A percentile compares a stretch with the other conserved stretches of the same genome.
These are phyloP conservation scores for Aix galericulata DNA, from an alignment of 2,113 vertebrate genomes.

Conservation along the genomic window DNA sequence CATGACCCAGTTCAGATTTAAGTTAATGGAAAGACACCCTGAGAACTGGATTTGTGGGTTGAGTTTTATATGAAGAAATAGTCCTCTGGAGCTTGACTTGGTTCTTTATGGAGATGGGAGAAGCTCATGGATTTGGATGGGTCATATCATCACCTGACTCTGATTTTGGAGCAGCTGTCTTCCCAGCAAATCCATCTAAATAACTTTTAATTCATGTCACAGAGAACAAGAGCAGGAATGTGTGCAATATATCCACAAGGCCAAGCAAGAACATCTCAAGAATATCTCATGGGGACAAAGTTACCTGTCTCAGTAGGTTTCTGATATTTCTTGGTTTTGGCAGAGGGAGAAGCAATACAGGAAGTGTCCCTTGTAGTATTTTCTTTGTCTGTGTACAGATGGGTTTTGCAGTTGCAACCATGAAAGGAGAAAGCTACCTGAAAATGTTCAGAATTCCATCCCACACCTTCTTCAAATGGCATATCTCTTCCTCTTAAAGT, in stretches of 20 bases:
- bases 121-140: background rate
- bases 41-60: background rate
- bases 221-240: background rate
- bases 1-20: background rate
- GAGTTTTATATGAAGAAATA: background rate
- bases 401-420: background rate
- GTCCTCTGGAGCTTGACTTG: background rate
- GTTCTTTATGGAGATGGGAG: background rate
- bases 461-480: background rate
- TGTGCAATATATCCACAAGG: background rate
- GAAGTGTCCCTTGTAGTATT: background rate
- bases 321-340: background rate
- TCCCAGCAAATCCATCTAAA: background rate
- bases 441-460: background rate
- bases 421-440: background rate
- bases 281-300: background rate
- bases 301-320: background rate
- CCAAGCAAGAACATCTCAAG: background rate
- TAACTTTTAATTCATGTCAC: background rate
- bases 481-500: background rate
- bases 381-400: background rate
- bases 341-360: background rate
- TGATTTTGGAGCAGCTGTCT: background rate
- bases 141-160: background rate
- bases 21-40: background rate